phyloP scores from a whole-genome alignment of 2,888 invertebrate genomes.

The Notodonta dromedarius region DNA sequence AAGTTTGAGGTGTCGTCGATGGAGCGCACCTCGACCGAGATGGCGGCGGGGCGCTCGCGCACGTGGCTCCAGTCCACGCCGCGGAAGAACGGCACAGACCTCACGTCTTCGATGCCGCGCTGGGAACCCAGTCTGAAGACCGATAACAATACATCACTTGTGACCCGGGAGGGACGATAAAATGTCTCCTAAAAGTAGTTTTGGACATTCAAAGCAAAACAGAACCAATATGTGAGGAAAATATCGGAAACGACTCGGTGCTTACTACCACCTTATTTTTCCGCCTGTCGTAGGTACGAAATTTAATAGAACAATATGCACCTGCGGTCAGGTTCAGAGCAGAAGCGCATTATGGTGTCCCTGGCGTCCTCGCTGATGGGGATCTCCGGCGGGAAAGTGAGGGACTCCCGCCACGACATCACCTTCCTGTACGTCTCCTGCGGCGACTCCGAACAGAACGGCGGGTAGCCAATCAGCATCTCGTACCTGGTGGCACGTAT shows the following conservation, averaged over 20 bases:
- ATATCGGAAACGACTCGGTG: too few relatives aligned
- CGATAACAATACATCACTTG: background rate
- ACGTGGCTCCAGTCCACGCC: conserved; percentile 99
- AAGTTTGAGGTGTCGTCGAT: conserved; percentile 99
- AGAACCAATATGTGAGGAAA: too few relatives aligned
- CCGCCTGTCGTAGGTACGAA: too few relatives aligned
- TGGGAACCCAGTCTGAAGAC: conserved; percentile 88
- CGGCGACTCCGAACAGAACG: conserved; percentile 99
- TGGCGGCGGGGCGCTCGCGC: conserved; percentile 98
- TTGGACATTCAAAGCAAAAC: too few relatives aligned
- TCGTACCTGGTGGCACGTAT: conserved; percentile 86
- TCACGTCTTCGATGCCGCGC: conserved; percentile 97
- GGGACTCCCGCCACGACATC: conserved; percentile 99
- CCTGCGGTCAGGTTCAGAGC: conserved; percentile 97
- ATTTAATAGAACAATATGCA: conserved; percentile 47
- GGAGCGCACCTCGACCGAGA: conserved; percentile 98
- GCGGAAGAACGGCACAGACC: conserved; percentile 96
- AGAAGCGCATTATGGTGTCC: conserved; percentile 97
- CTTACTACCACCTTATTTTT: too few relatives aligned
- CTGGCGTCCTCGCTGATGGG: conserved; percentile 99
- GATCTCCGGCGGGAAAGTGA: conserved; percentile 99
- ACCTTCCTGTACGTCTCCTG: conserved; percentile 97
- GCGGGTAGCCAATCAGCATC: conserved; percentile 99
- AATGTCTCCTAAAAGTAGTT: too few relatives aligned
- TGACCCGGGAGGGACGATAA: too few relatives aligned